Evolutionary conservation across 2,113 vertebrate species (phyloP), one percentile per base, ranked within the genome.

Genomic region (Poicephalus gulielmi): DNA sequence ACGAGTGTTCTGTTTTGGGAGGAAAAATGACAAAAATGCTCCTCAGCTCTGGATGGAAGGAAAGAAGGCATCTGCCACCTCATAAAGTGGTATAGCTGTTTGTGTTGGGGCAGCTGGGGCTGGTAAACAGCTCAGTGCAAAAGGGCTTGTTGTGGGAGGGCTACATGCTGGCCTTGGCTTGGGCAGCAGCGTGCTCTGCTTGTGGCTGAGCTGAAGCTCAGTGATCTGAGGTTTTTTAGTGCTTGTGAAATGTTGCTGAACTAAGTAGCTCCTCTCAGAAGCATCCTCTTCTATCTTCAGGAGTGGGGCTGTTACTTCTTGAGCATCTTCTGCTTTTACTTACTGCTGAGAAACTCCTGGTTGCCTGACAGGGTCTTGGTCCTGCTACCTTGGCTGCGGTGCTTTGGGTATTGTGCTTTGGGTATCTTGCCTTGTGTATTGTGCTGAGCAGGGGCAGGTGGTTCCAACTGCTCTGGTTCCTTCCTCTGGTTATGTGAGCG

Each of bases 351-450:
- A 30, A 59, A 7, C 41, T 87, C 17, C 69, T 5, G 4, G 55
- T 15, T 78, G 49, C 50, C 55, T 35, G 7, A 11, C 16, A 31
- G 33, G 19, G 68, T 53, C 68, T 57, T 47, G 55, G 14, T 19
- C 47, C 35, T 28, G 30, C 55, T 39, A 24, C 35, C 31, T 39
- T 0, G 8, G 28, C 37, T 3, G 1, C 0, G 0, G 18, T 1
- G 4, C 44, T 13, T 55, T 0, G 28, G 18, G 41, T 41, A 22
- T 20, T 30, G 18, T 1, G 4, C 44, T 13, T 55, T 0, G 33
- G 18, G 43, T 41, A 22, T 20, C n/a, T 53, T 55, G 30, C 18
- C 17, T 15, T n/a, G 57, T 39, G 55, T 8, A 25, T 22, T 23
- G 28, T 53, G 33, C 64, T 0, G 0, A 10, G 28, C 6, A 5